Percentiles rank a stretch among this genome's conserved stretches.
Evolutionary conservation across 2,888 invertebrate species (phyloP).

Genomic region (Caenorhabditis becei): DNA sequence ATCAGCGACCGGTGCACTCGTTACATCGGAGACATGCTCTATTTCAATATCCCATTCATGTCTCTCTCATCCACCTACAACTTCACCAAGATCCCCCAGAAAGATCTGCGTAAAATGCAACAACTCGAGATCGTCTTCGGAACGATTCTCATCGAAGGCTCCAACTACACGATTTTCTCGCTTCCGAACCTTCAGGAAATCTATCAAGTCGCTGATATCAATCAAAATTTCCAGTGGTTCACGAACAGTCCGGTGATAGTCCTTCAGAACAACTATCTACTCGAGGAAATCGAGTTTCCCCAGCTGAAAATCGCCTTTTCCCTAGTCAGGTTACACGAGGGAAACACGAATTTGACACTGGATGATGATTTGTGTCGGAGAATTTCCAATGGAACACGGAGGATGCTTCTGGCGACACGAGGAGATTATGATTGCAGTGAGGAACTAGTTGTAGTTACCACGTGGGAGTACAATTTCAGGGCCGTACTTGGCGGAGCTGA

Average conservation of each 20-base stretch:
- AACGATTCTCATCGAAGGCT: conserved; percentile 23
- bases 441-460: neutral
- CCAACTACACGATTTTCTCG: conserved; percentile 3
- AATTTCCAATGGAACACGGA: conserved; percentile 6
- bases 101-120: conserved; percentile 30
- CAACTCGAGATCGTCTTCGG: conserved; percentile 42
- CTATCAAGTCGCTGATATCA: conserved; percentile 14
- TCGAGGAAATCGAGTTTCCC: conserved; percentile 23
- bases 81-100: conserved; percentile 23
- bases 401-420: neutral
- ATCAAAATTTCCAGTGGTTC: neutral
- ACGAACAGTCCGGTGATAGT: neutral
- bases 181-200: conserved; percentile 40
- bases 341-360: conserved; percentile 13
- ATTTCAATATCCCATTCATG: neutral
- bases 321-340: neutral
- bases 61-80: neutral
- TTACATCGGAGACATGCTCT: conserved; percentile 36
- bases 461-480: neutral
- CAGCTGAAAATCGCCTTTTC: neutral
- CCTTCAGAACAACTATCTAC: conserved; percentile 20
- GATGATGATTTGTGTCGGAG: conserved; percentile 20
- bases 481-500: neutral
- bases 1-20: conserved; percentile 30
- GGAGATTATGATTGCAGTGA: conserved; percentile 31